A percentile compares a stretch with the other conserved stretches of the same genome.
phyloP scores from a whole-genome alignment of 1,140 invertebrate species.

The Thereuonema tuberculata region DNA sequence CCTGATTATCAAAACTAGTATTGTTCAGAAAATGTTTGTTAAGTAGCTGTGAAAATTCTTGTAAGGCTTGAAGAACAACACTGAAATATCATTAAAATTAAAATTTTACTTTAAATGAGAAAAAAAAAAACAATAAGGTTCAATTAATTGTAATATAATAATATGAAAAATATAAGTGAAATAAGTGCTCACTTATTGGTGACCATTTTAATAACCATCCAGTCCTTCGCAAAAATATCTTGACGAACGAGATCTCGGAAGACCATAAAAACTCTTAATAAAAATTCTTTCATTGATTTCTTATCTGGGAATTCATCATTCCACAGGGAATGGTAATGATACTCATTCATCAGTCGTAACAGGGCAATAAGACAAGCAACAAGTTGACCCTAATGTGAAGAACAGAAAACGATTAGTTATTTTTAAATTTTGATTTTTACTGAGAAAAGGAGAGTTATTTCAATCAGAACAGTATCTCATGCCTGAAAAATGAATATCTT shows the following conservation, averaged over 20 bases:
- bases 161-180: background rate
- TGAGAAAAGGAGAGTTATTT: too few species aligned
- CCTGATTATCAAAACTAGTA: conserved; percentile 49
- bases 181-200: conserved; percentile 47
- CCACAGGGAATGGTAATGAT: conserved; percentile 76
- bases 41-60: conserved; percentile 74
- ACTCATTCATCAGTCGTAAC: conserved; percentile 69
- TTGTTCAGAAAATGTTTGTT: conserved; percentile 64
- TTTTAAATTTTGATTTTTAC: background rate
- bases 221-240: conserved; percentile 71
- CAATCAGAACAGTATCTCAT: too few species aligned
- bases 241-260: conserved; percentile 67
- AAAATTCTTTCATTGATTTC: conserved; percentile 72
- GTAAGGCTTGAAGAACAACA: conserved; percentile 67
- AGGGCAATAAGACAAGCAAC: conserved; percentile 72
- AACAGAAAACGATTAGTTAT: too few species aligned
- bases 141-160: too few species aligned
- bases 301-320: conserved; percentile 53
- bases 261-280: conserved; percentile 74
- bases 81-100: conserved; percentile 24
- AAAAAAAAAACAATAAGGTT: too few species aligned
- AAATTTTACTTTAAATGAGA: conserved; percentile 9
- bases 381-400: conserved; percentile 61
- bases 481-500: too few species aligned
- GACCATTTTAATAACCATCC: conserved; percentile 83